Percentiles rank a stretch among this genome's conserved stretches.
phyloP scores from a whole-genome alignment of 1,140 invertebrate genomes.

The Adoxophyes honmai region DNA sequence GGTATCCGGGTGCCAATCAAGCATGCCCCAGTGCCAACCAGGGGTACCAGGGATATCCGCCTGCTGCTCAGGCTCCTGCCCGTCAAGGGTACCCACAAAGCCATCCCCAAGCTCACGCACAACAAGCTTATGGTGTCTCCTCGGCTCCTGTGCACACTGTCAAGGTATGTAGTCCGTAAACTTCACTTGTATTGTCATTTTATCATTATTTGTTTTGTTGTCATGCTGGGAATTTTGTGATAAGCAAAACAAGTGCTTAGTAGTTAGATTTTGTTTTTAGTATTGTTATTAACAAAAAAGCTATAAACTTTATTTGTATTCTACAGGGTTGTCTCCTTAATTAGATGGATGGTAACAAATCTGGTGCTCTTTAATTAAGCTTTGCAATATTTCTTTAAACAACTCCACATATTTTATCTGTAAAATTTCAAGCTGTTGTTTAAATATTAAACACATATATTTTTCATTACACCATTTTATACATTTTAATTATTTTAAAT shows the following conservation, averaged over 20 bases:
- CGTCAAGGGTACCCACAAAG: conserved; percentile 24
- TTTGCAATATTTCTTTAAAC: too few species aligned
- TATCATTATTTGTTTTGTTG: conserved; percentile 20
- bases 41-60: conserved; percentile 24
- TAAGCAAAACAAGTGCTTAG: conserved; percentile 56
- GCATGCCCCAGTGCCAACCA: conserved; percentile 19
- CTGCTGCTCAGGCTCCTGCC: neutral
- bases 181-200: conserved; percentile 14
- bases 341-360: too few species aligned
- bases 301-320: conserved; percentile 12
- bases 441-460: too few species aligned
- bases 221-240: conserved; percentile 49
- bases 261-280: neutral
- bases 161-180: conserved; percentile 45
- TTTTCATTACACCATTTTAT: too few species aligned
- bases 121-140: conserved; percentile 38
- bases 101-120: conserved; percentile 38
- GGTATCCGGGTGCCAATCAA: neutral
- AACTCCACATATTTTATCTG: too few species aligned
- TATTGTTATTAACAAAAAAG: too few species aligned
- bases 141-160: conserved; percentile 32
- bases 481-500: too few species aligned
- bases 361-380: too few species aligned
- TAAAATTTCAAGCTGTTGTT: too few species aligned
- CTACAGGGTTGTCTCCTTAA: too few species aligned